These are phyloP conservation scores for Macaca nemestrina DNA, from an alignment of 2,113 vertebrate genomes.

Conservation along the genomic window DNA sequence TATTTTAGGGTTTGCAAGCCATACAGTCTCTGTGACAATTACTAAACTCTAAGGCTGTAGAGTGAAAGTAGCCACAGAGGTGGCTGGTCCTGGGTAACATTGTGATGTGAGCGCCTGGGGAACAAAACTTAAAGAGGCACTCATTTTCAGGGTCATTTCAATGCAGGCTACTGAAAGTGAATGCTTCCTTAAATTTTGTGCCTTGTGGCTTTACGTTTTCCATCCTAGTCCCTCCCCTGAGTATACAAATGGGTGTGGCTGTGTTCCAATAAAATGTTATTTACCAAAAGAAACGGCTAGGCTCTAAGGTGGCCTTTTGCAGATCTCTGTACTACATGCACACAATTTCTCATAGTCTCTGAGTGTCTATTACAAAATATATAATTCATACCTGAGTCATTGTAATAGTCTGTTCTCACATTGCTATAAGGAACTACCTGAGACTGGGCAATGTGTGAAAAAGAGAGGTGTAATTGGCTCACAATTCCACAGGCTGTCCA, in stretches of 20 bases:
- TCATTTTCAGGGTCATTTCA: neutral
- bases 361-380: neutral
- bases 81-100: accelerated
- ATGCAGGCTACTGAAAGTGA: neutral
- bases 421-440: no score
- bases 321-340: neutral
- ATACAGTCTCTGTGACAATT: neutral
- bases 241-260: neutral
- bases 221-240: neutral
- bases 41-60: neutral
- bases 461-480: no score
- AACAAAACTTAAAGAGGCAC: neutral
- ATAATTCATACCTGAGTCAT: neutral
- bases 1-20: neutral
- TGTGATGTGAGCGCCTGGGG: accelerated
- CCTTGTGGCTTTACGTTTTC: neutral
- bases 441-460: no score
- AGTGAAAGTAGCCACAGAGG: neutral
- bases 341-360: neutral
- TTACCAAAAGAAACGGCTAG: neutral
- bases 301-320: neutral
- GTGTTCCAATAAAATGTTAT: neutral
- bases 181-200: neutral
- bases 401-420: no score
- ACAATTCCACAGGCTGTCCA: no score